A percentile compares a stretch with the other conserved stretches of the same genome.
Evolutionary conservation across 2,113 vertebrate genomes (phyloP).

Genomic region (Alexandromys fortis): DNA sequence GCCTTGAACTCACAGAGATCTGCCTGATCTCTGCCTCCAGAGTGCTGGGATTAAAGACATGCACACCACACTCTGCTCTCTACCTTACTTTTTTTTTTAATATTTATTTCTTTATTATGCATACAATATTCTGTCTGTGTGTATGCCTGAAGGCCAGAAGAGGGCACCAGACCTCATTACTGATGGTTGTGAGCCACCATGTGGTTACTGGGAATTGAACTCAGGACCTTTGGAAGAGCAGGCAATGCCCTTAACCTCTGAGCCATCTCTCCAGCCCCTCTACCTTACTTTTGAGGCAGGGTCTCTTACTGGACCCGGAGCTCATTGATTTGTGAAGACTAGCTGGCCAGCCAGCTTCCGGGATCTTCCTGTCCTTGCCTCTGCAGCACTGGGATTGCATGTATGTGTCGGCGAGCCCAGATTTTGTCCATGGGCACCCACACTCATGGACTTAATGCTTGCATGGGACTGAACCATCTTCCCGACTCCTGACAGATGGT

Average conservation of each 20-base stretch:
- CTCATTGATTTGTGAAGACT: neutral
- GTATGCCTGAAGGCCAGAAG: no score
- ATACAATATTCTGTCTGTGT: no score
- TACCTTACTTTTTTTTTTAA: no score
- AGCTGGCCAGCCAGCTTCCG: no score
- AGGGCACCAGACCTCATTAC: no score
- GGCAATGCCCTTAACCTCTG: no score
- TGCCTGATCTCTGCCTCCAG: neutral
- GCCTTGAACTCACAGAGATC: neutral
- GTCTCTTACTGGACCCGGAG: neutral
- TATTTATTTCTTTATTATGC: no score
- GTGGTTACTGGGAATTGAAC: no score
- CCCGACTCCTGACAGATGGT: neutral
- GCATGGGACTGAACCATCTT: neutral
- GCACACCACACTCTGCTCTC: neutral
- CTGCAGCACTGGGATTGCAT: neutral
- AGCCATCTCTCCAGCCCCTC: no score
- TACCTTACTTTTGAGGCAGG: neutral
- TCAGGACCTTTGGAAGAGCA: no score
- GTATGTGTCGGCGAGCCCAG: neutral
- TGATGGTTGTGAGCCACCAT: no score
- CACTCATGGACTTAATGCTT: no score
- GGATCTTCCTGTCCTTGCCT: neutral
- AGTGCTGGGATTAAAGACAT: neutral
- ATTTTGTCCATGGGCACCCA: neutral